phyloP scores from a whole-genome alignment of 2,888 invertebrate species.

The Onchidella celtica region DNA sequence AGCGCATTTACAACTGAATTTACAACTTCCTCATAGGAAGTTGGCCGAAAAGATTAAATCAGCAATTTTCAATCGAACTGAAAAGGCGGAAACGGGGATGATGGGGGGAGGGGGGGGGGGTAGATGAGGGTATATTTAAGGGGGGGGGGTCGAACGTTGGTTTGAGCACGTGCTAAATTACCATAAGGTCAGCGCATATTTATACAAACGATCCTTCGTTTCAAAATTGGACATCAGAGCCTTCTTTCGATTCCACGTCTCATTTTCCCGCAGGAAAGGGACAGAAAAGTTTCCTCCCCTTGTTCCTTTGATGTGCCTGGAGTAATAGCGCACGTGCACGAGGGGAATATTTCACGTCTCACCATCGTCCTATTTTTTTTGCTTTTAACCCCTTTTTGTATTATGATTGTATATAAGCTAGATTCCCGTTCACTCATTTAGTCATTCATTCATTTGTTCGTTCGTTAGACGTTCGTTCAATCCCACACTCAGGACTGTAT shows the following conservation, averaged over 20 bases:
- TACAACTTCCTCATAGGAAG: no score
- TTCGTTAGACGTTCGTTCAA: neutral
- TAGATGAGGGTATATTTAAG: no score
- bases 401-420: neutral
- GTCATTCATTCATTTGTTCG: neutral
- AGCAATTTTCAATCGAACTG: no score
- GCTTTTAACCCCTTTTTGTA: neutral
- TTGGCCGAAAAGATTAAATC: no score
- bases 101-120: no score
- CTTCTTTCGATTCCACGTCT: neutral
- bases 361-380: neutral
- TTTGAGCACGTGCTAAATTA: no score
- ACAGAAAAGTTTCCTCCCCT: neutral
- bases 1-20: no score
- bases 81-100: no score
- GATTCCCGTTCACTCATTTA: neutral
- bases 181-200: no score
- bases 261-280: neutral
- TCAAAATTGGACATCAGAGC: no score
- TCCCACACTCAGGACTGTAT: neutral
- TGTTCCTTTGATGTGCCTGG: neutral
- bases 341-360: neutral
- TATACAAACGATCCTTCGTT: no score
- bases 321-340: constrained; percentile 6
- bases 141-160: no score